Evolutionary conservation across 2,113 vertebrate genomes (phyloP).

Genomic region (Colaptes auratus): DNA sequence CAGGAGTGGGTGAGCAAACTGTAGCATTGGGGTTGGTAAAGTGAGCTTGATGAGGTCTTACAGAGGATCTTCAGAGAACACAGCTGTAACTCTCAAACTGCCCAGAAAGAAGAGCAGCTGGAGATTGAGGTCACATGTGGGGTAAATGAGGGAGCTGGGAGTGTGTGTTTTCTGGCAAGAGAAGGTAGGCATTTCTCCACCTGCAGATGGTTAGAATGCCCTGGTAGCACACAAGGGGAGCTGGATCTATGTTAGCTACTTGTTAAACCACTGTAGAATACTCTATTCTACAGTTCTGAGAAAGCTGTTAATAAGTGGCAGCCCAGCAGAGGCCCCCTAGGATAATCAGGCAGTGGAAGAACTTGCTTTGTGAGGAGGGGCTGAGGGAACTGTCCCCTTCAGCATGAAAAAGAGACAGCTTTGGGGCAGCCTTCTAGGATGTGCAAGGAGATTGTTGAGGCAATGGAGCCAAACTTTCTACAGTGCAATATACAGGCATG

Average conservation of each 20-base stretch:
- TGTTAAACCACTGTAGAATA: neutral
- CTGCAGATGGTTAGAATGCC: neutral
- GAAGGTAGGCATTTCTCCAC: neutral
- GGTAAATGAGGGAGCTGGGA: neutral
- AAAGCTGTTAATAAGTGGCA: neutral
- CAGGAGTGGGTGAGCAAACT: neutral
- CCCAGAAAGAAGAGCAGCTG: neutral
- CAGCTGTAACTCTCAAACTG: neutral
- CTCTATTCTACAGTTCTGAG: too few species aligned
- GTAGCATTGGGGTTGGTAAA: accelerated
- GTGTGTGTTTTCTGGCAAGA: neutral
- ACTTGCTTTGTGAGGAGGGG: neutral
- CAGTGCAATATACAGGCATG: neutral
- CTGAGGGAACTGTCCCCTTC: neutral
- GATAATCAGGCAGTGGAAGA: neutral
- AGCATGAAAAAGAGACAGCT: neutral
- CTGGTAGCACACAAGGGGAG: neutral
- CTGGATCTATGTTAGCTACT: neutral
- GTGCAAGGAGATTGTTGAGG: neutral
- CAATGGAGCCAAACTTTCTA: neutral
- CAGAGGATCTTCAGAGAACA: neutral
- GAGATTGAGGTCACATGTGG: too few species aligned
- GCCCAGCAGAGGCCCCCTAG: neutral
- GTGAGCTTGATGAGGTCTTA: neutral
- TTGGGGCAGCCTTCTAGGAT: neutral